Evolutionary conservation across 2,797 vertebrate species (phyloP).

Genomic region (Oreochromis mossambicus): DNA sequence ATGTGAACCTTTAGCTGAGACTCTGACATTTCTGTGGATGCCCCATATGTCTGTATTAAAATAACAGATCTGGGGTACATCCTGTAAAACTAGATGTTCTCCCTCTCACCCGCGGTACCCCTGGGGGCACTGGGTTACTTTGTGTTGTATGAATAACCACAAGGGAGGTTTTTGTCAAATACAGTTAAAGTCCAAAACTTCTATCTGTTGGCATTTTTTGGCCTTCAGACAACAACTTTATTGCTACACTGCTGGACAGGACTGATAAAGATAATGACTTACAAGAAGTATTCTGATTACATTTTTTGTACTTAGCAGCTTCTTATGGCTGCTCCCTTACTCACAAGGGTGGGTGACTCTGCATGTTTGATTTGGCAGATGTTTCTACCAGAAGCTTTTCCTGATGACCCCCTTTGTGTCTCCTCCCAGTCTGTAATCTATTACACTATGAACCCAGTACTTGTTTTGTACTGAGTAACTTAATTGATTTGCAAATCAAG

Average conservation of each 20-base stretch:
- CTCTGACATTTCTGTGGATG: neutral
- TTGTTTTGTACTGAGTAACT: neutral
- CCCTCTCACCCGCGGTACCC: neutral
- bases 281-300: neutral
- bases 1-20: neutral
- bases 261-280: neutral
- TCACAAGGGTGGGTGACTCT: neutral
- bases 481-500: neutral
- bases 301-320: accelerated
- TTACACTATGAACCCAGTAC: neutral
- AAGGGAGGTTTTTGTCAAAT: neutral
- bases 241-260: neutral
- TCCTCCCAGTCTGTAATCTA: neutral
- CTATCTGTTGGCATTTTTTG: neutral
- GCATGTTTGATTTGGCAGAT: neutral
- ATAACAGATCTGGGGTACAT: neutral
- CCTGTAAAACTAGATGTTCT: neutral
- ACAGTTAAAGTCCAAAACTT: neutral
- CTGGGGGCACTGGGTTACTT: neutral
- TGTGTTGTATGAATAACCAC: neutral
- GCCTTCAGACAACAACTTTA: neutral
- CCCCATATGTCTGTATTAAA: neutral
- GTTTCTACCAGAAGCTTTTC: neutral
- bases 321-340: accelerated
- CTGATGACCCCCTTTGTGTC: neutral